phyloP scores from a whole-genome alignment of 2,888 invertebrate species.

The Stegophylla sp. region DNA sequence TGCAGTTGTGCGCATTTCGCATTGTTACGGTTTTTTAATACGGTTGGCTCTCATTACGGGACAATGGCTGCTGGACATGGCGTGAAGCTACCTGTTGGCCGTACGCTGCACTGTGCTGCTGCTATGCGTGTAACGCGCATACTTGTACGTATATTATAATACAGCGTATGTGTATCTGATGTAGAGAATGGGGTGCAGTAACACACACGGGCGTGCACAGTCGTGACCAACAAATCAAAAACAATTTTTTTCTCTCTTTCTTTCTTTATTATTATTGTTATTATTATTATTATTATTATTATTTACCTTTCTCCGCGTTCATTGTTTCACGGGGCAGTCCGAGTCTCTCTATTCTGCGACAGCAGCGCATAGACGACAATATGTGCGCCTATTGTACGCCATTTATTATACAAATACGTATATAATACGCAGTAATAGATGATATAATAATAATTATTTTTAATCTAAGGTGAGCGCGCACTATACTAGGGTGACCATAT shows the following conservation, averaged over 20 bases:
- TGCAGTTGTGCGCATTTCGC: neutral
- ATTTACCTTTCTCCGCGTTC: conserved; percentile 43
- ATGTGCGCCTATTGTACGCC: too few species aligned
- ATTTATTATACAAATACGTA: too few species aligned
- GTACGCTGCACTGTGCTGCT: neutral
- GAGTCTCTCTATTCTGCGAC: too few species aligned
- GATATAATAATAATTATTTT: too few species aligned
- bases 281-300: conserved; percentile 17
- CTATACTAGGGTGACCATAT: too few species aligned
- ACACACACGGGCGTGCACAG: neutral
- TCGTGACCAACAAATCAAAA: conserved; percentile 57
- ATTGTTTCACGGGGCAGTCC: conserved; percentile 15
- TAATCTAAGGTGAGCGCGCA: too few species aligned
- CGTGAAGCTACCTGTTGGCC: conserved; percentile 52
- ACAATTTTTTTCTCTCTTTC: conserved; percentile 24
- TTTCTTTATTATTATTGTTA: conserved; percentile 5
- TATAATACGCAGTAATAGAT: too few species aligned
- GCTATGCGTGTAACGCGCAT: neutral
- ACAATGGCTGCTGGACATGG: conserved; percentile 53
- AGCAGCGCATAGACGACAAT: too few species aligned
- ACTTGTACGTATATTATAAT: neutral
- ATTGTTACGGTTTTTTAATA: conserved; percentile 56
- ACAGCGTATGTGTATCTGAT: neutral
- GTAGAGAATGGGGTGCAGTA: neutral
- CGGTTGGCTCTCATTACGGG: conserved; percentile 58